Conservation (phyloP, 2,888 invertebrate species). For the Taphrorychus bicolor region DNA sequence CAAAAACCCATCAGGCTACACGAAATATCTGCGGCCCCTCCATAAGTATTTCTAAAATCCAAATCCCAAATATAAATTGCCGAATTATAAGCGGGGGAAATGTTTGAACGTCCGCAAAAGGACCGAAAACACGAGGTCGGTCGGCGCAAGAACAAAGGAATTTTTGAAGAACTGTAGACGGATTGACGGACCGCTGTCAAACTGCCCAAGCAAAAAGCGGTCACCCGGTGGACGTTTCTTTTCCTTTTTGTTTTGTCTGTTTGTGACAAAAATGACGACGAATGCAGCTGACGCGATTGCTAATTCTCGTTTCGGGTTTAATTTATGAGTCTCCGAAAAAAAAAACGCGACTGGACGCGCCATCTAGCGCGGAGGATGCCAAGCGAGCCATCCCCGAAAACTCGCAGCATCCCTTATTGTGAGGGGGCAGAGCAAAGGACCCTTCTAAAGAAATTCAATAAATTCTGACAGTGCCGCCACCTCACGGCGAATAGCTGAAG, state of each 20-base stretch:
- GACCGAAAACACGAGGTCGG: constrained; percentile 43
- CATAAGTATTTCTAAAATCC: constrained; percentile 54
- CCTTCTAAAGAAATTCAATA: constrained; percentile 21
- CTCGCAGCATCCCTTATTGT: constrained; percentile 7
- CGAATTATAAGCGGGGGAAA: constrained; percentile 52
- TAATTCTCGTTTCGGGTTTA: constrained; percentile 36
- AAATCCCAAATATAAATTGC: constrained; percentile 53
- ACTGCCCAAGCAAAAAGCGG: constrained; percentile 47
- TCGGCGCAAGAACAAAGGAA: constrained; percentile 51
- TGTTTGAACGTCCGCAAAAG: constrained; percentile 40
- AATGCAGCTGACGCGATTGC: constrained; percentile 41
- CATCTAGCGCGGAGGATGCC: constrained; percentile 4
- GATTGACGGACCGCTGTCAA: constrained; percentile 54
- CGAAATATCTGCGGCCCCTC: constrained; percentile 10
- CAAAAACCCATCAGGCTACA: background rate
- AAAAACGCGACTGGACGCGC: constrained; percentile 2
- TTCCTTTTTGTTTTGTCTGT: constrained; percentile 41
- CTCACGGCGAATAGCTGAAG: constrained; percentile 51
- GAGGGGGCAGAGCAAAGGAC: too few relatives aligned
- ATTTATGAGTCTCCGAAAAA: constrained; percentile 26
- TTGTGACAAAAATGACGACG: constrained; percentile 42
- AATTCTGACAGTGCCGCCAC: constrained; percentile 40
- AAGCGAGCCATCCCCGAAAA: constrained; percentile 13
- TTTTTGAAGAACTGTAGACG: constrained; percentile 55
- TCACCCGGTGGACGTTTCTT: constrained; percentile 44